These are phyloP conservation scores for Lophotriccus pileatus DNA, from an alignment of 2,797 vertebrate species.

Conservation along the genomic window DNA sequence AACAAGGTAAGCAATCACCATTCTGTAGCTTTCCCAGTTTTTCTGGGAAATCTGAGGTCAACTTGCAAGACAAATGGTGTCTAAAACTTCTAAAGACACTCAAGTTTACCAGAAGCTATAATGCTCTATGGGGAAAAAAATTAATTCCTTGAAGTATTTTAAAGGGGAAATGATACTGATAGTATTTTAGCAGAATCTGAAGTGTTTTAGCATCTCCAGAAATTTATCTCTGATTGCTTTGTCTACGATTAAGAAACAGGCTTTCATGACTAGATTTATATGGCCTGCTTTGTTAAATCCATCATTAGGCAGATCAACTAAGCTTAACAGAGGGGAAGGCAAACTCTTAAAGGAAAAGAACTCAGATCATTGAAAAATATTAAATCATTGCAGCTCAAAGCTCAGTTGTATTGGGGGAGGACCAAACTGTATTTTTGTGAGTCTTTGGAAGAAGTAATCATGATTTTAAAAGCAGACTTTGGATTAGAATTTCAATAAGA, in stretches of 20 bases:
- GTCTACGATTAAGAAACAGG: neutral
- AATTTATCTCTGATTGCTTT: neutral
- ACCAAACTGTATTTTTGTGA: neutral
- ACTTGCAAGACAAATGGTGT: neutral
- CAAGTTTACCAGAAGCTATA: neutral
- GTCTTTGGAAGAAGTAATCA: neutral
- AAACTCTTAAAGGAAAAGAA: conserved; percentile 39
- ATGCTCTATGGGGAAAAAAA: neutral
- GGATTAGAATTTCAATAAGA: neutral
- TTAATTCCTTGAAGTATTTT: neutral
- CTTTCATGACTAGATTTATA: neutral
- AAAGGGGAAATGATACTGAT: neutral
- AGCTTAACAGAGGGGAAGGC: conserved; percentile 29
- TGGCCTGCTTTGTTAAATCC: conserved; percentile 44
- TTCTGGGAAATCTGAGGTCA: neutral
- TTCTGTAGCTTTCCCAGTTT: neutral
- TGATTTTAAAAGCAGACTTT: neutral
- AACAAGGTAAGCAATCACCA: neutral
- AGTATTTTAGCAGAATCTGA: neutral
- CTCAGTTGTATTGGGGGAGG: neutral
- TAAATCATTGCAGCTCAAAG: neutral
- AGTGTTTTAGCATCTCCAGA: neutral
- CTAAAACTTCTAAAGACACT: neutral
- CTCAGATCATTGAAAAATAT: neutral
- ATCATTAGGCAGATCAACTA: conserved; percentile 44